These are phyloP conservation scores for Forbesichthys agassizii DNA, from an alignment of 2,113 vertebrate genomes.

Conservation along the genomic window DNA sequence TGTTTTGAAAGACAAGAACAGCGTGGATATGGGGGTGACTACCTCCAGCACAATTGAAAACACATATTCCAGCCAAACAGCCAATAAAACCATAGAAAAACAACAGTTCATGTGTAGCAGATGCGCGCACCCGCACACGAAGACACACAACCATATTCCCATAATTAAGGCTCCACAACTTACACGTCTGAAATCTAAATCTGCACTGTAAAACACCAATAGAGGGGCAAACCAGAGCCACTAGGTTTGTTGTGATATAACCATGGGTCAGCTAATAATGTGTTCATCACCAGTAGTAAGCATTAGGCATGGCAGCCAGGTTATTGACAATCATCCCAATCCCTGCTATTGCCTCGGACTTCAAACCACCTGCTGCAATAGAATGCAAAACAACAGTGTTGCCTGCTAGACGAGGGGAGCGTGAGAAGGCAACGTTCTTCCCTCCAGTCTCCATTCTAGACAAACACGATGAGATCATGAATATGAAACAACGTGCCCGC, in stretches of 20 bases:
- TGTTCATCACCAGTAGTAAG: not conserved
- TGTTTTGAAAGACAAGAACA: slow-evolving; percentile 15
- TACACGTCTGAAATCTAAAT: slow-evolving; percentile 30
- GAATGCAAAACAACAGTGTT: slow-evolving; percentile 25
- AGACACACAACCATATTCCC: not conserved
- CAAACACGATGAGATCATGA: slow-evolving; percentile 47
- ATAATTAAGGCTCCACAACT: slow-evolving; percentile 5
- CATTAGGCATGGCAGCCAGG: not conserved
- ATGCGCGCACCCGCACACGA: slow-evolving; percentile 19
- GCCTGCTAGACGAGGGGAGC: slow-evolving; percentile 31
- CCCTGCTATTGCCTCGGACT: slow-evolving; percentile 1
- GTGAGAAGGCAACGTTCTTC: slow-evolving; percentile 49
- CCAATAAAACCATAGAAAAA: slow-evolving; percentile 53
- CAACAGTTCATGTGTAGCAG: slow-evolving; percentile 31
- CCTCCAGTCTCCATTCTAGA: slow-evolving; percentile 44
- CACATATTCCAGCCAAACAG: slow-evolving; percentile 32
- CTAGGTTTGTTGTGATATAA: not conserved
- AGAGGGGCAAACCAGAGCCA: slow-evolving; percentile 6
- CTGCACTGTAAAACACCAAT: slow-evolving; percentile 33
- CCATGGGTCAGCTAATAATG: too few species aligned
- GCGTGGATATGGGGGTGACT: slow-evolving; percentile 32
- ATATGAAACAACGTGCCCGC: slow-evolving; percentile 43
- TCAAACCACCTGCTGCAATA: slow-evolving; percentile 45
- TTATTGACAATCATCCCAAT: slow-evolving; percentile 13
- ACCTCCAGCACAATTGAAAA: slow-evolving; percentile 45